These are phyloP conservation scores for Phalacrocorax carbo DNA, from an alignment of 2,113 vertebrate genomes.

Conservation along the genomic window DNA sequence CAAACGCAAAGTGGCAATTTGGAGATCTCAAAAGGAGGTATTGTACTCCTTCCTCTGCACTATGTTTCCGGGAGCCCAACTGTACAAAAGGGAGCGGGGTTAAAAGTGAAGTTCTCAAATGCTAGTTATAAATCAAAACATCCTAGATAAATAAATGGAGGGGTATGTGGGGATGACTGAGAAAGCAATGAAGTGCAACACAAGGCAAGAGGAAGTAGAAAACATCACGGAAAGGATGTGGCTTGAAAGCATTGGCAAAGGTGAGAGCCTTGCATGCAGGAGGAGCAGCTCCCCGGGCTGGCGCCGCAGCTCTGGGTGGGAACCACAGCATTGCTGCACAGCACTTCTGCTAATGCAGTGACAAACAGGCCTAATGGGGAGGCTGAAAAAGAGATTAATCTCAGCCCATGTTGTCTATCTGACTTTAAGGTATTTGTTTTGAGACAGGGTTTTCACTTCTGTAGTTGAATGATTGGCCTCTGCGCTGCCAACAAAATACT, in stretches of 20 bases:
- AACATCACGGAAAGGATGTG: not conserved
- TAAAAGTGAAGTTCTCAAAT: not conserved
- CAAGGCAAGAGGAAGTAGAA: not conserved
- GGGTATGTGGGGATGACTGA: not conserved
- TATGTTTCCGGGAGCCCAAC: not conserved
- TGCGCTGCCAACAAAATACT: not conserved
- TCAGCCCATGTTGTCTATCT: not conserved
- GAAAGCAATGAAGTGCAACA: not conserved
- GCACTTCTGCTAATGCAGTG: not conserved
- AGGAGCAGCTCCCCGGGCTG: not conserved
- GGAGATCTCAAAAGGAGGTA: not conserved
- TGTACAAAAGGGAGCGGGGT: not conserved
- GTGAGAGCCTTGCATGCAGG: rapidly evolving
- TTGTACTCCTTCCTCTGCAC: not conserved
- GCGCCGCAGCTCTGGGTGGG: rapidly evolving
- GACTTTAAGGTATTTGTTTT: not conserved
- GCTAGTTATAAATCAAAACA: not conserved
- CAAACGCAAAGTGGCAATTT: not conserved
- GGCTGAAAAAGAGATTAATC: not conserved
- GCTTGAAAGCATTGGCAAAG: not conserved
- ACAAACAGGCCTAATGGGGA: rapidly evolving
- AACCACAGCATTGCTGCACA: not conserved
- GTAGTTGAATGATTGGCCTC: not conserved
- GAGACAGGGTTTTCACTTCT: not conserved
- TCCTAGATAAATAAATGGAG: not conserved